These are phyloP conservation scores for Physeter macrocephalus DNA, from an alignment of 2,113 vertebrate genomes.

Conservation along the genomic window DNA sequence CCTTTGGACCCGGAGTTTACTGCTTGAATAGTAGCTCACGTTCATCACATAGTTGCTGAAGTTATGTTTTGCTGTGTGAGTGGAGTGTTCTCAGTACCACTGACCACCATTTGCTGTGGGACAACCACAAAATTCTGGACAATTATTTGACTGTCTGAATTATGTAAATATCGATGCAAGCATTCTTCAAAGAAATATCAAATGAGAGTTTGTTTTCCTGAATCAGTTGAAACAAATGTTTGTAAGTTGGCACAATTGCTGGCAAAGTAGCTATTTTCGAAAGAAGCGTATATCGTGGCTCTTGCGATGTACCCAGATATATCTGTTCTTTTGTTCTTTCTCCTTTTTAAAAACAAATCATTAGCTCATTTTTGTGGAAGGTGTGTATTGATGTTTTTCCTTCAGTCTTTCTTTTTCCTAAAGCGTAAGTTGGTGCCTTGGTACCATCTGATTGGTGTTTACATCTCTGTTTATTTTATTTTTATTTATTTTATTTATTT, in stretches of 20 bases:
- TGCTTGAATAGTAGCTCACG: background rate
- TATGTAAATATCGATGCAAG: background rate
- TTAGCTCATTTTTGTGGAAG: background rate
- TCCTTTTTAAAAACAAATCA: background rate
- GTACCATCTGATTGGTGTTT: background rate
- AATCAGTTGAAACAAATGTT: conserved; percentile 40
- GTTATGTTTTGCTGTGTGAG: background rate
- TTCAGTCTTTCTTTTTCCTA: background rate
- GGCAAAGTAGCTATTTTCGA: conserved; percentile 25
- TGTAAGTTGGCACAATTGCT: background rate
- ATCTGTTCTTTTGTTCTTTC: background rate
- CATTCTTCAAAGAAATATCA: conserved; percentile 30
- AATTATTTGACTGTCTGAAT: background rate
- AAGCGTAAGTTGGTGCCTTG: background rate
- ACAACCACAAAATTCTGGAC: background rate
- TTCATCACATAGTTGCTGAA: background rate
- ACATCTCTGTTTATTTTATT: background rate
- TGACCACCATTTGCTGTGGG: background rate
- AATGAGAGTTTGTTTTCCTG: conserved; percentile 28
- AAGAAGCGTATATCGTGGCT: background rate
- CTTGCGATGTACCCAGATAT: background rate
- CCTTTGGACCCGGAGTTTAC: background rate
- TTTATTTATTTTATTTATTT: no score
- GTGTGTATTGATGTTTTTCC: background rate
- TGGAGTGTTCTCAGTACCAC: background rate